Base-by-base conservation (phyloP, 2,888 invertebrate species). In the Sinelater perroti region DNA sequence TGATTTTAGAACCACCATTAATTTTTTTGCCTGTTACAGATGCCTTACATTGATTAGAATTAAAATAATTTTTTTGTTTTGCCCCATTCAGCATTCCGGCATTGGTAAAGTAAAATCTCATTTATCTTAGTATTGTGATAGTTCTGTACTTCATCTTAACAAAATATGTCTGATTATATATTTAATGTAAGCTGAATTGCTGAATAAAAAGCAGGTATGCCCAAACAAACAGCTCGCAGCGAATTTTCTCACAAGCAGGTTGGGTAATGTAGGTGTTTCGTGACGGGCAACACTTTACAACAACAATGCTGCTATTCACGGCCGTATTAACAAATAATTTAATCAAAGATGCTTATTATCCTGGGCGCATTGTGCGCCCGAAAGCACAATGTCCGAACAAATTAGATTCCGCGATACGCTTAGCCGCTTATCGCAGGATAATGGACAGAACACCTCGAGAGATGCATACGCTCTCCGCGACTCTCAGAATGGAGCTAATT, bases 241-340 rank as follows among this genome's bases (percentile, higher is more conserved):
- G 36, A 42, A 26, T 56, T 50, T 56, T 56, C 56, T 56, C 56
- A 56, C 56, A 50, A 16, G 51, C 30, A 56, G 38, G 35, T 20
- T 38, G 35, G 44, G 44, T 56, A 56, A 56, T 56, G 56, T 56
- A 56, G 56, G 56, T 51, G 56, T 56, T 56, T 56, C 56, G 56
- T 56, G 56, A 51, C 56, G 51, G 50, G 51, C 35, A 56, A 56
- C 56, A 56, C 50, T 56, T 56, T 56, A 51, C 36, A 56, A 56
- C 30, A 56, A 56, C 56, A 56, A 56, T 56, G 30, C 51, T 36
- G 36, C 56, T 56, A 56, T 56, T 56, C 56, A 51, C 51, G 47
- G 33, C 7, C 20, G 51, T 45, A 51, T 51, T 56, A 51, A 56
- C 56, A 56, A 56, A 56, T 56, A 56, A 56, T 56, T 56, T 56